Base-by-base conservation (phyloP, 2,113 vertebrate species). In the Plestiodon gilberti region DNA sequence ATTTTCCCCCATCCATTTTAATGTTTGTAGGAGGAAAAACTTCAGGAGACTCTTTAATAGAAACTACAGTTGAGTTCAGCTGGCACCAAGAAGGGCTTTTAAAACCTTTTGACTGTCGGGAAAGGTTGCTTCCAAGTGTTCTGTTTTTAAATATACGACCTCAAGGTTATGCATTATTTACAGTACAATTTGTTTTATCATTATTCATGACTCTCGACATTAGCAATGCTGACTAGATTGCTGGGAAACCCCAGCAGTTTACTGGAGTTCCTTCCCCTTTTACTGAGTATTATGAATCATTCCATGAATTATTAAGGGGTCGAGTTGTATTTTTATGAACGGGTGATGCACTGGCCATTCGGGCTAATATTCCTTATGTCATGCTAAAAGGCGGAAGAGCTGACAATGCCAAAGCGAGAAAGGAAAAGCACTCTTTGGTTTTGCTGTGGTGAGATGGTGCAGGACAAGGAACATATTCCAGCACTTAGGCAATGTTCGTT, bases 221-320 rank as follows among this genome's bases (percentile, higher is more conserved):
- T 2, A 6, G 75, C 55, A 69, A 30, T 62, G 78, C 81, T 80
- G 61, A 7, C 23, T 84, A 22, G 1, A 1, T 35, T 96, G 88
- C 92, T 93, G 93, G 92, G 94, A 95, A 96, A 76, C 14, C 81
- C 83, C 76, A 13, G 2, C 61, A 20, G 89, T 82, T 96, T 96
- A 91, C 94, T 94, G 92, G 89, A 96, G 85, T 82, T 90, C 85
- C 69, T 80, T 57, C 73, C 78, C 79, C 43, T 95, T 93, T 96
- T 92, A 93, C 75, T 85, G 90, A 91, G 84, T 67, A 95, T 94
- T 95, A 95, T 96, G 90, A 95, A 95, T 91, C 90, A 93, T 82
- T 83, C 43, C 79, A 94, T 90, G 90, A 93, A 96, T 95, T 94
- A 96, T 95, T 95, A 80, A 96, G 89, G 70, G 86, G 17, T 35